Evolutionary conservation across 2,797 vertebrate species (phyloP).

Genomic region (Heteromormyrus szaboi): DNA sequence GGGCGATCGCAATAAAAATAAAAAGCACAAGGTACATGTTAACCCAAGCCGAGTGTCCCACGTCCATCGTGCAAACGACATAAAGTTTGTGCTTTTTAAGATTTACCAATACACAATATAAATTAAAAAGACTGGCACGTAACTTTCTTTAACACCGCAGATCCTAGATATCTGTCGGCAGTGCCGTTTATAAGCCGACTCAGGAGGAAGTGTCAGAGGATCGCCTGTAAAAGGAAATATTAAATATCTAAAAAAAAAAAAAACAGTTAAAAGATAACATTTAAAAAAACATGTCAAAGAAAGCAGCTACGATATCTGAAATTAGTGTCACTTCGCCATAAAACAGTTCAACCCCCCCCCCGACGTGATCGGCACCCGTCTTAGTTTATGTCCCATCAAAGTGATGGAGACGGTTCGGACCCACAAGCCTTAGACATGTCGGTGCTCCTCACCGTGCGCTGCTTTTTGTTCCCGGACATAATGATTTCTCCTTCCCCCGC

Average conservation of each 20-base stretch:
- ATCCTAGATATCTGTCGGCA: neutral
- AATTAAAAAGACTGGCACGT: neutral
- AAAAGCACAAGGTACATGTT: neutral
- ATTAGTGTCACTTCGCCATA: neutral
- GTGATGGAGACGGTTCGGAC: neutral
- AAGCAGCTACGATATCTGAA: neutral
- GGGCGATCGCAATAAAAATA: neutral
- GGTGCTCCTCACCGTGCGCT: constrained; percentile 51
- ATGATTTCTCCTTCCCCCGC: constrained; percentile 13
- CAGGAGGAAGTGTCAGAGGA: neutral
- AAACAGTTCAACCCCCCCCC: neutral
- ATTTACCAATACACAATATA: neutral
- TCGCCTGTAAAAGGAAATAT: neutral
- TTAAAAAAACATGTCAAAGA: neutral
- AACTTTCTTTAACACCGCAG: neutral
- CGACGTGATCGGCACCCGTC: neutral
- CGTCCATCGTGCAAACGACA: neutral
- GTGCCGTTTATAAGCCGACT: neutral
- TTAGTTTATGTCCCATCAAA: neutral
- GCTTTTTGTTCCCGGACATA: constrained; percentile 62
- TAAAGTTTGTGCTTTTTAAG: neutral
- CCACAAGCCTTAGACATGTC: neutral
- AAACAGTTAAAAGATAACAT: neutral
- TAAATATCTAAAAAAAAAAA: neutral
- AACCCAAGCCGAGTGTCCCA: neutral